Conservation (phyloP, 37 sponge, comb jelly and placozoan genomes). For the Chondrosia reniformis region DNA sequence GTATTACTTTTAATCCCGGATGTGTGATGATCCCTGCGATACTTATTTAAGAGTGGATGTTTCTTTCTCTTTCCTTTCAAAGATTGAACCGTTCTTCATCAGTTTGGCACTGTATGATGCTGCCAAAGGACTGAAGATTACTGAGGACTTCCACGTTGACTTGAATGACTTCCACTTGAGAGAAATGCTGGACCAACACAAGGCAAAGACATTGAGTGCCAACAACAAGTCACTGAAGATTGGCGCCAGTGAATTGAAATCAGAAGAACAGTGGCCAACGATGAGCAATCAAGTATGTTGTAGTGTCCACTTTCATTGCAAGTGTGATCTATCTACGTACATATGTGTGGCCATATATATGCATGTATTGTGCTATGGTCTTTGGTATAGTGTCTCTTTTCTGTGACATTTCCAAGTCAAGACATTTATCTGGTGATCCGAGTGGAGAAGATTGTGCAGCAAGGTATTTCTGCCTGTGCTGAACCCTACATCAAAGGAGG, state of each 20-base stretch:
- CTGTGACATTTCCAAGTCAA: conserved; percentile 72
- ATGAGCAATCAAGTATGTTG: neutral
- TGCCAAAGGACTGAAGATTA: conserved; percentile 69
- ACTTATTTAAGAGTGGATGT: too few relatives aligned
- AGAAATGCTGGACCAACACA: conserved; percentile 17
- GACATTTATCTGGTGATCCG: conserved; percentile 77
- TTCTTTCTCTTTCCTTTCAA: neutral
- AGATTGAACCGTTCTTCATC: conserved; percentile 91
- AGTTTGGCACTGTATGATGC: conserved; percentile 81
- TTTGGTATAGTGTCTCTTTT: conserved; percentile 58
- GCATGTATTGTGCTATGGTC: neutral
- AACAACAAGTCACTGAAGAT: conserved; percentile 19
- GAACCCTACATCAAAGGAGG: conserved; percentile 83
- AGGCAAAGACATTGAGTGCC: conserved; percentile 18
- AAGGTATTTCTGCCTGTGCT: conserved; percentile 58
- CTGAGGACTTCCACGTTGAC: conserved; percentile 88
- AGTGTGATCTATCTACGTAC: neutral
- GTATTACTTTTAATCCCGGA: too few relatives aligned
- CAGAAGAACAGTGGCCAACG: conserved; percentile 13
- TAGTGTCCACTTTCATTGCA: neutral
- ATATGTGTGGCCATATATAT: neutral
- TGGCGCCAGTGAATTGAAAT: conserved; percentile 11
- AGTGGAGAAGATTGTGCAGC: conserved; percentile 79
- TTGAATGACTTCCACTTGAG: conserved; percentile 58
- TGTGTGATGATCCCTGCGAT: too few relatives aligned